Conservation (phyloP, 2,888 invertebrate genomes). For the Lypha dubia region DNA sequence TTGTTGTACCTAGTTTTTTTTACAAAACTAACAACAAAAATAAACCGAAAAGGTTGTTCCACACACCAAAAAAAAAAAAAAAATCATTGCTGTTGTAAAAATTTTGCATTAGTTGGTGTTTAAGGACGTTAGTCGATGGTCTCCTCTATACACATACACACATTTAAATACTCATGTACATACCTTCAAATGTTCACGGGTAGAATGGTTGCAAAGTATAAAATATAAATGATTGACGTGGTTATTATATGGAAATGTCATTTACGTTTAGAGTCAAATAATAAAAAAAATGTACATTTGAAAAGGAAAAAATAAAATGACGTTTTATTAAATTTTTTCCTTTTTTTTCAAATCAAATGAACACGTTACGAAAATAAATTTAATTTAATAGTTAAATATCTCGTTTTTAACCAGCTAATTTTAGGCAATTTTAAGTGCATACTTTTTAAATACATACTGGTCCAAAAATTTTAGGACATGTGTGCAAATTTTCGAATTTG, state of each 20-base stretch:
- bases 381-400: no score
- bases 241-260: constrained; percentile 72
- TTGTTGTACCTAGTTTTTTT: constrained; percentile 12
- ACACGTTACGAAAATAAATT: background rate
- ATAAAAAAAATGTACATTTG: constrained; percentile 21
- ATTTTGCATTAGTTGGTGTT: constrained; percentile 51
- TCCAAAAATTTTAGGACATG: no score
- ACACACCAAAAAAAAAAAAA: constrained; percentile 17
- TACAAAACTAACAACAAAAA: constrained; percentile 23
- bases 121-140: constrained; percentile 59
- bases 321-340: constrained; percentile 64
- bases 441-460: no score
- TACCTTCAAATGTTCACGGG: background rate
- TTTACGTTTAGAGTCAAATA: constrained; percentile 62
- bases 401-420: no score
- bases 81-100: constrained; percentile 37
- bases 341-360: constrained; percentile 9
- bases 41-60: constrained; percentile 53
- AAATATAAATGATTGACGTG: constrained; percentile 71
- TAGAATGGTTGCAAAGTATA: constrained; percentile 31
- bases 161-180: background rate
- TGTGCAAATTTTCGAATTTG: no score
- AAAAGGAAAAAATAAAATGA: constrained; percentile 51
- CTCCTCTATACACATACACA: constrained; percentile 7
- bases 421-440: no score